Conservation (phyloP, 2,113 vertebrate species). For the Pollimyrus isidori region DNA sequence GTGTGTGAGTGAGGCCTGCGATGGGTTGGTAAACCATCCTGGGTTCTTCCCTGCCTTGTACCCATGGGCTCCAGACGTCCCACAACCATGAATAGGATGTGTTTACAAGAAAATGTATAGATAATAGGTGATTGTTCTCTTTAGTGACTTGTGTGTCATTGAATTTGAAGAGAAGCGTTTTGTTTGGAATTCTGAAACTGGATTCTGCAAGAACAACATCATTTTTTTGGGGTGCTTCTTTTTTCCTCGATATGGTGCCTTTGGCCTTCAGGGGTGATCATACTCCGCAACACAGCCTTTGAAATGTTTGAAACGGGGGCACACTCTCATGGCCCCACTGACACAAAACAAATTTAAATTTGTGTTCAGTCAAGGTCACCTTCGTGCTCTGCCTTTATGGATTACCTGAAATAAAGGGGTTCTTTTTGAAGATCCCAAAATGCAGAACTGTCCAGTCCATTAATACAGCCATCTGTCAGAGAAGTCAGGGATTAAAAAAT, state of each 20-base stretch:
- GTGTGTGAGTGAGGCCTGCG: neutral
- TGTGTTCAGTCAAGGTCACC: neutral
- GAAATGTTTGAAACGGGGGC: neutral
- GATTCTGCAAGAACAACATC: neutral
- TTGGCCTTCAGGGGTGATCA: neutral
- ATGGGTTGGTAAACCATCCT: neutral
- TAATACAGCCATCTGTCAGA: neutral
- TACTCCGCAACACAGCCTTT: neutral
- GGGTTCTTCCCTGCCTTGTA: neutral
- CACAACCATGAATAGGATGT: neutral
- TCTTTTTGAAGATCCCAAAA: neutral
- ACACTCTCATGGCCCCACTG: neutral
- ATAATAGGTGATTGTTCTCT: neutral
- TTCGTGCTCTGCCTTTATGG: neutral
- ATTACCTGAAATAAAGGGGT: neutral
- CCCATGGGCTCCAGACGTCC: neutral
- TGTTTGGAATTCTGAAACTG: neutral
- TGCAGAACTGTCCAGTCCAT: neutral
- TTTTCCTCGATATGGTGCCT: neutral
- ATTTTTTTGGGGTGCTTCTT: neutral
- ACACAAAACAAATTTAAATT: neutral
- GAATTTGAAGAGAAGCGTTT: neutral
- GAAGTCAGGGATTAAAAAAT: neutral
- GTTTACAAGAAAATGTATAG: neutral
- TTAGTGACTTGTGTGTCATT: neutral